A percentile compares a stretch with the other conserved stretches of the same genome.
Evolutionary conservation across 2,113 vertebrate species (phyloP).

Genomic region (Megaceryle torquata): DNA sequence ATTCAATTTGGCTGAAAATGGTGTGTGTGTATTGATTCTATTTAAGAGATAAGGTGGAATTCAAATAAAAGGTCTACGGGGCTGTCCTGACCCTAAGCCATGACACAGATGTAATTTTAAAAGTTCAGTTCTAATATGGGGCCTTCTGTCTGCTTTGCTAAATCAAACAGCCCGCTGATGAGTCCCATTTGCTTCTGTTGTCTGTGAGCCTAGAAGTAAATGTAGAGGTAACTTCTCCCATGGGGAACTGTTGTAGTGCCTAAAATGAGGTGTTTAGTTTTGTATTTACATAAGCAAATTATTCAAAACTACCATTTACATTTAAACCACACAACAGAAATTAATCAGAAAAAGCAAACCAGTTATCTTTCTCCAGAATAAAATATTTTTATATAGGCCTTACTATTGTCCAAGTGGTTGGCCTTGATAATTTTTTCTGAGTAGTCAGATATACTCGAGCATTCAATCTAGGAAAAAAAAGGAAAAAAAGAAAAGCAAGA

Average conservation of each 20-base stretch:
- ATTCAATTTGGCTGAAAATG: not conserved
- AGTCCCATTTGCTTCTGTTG: not conserved
- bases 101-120: not conserved
- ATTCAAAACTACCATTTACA: not conserved
- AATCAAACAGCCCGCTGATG: not conserved
- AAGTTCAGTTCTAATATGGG: not conserved
- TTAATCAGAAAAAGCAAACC: not conserved
- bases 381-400: conserved; percentile 57
- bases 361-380: not conserved
- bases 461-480: conserved; percentile 86
- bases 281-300: not conserved
- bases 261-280: not conserved
- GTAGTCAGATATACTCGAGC: conserved; percentile 98
- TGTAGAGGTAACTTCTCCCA: not conserved
- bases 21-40: not conserved
- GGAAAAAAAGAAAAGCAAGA: conserved; percentile 7
- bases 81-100: too few relatives aligned
- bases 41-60: not conserved
- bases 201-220: not conserved
- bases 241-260: not conserved
- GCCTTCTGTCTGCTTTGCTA: not conserved
- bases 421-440: conserved; percentile 99
- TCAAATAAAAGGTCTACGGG: not conserved
- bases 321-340: not conserved
- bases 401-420: conserved; percentile 96